Percentiles rank a stretch among this genome's conserved stretches.
Evolutionary conservation across 2,888 invertebrate genomes (phyloP).

Genomic region (Oscheius sp.): DNA sequence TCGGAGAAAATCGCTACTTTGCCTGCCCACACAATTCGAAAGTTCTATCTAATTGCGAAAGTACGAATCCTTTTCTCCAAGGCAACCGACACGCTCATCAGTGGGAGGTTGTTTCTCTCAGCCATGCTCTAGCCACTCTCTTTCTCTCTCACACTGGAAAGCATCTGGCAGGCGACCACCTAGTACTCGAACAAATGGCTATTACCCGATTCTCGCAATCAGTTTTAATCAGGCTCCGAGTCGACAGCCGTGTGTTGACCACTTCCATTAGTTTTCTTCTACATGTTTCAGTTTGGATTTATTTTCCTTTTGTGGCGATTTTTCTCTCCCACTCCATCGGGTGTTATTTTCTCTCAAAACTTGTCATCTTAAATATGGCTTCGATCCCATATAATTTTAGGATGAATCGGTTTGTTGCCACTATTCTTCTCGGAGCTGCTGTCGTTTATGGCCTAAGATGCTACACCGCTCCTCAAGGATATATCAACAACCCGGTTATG

Average conservation of each 20-base stretch:
- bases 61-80: slow-evolving; percentile 1
- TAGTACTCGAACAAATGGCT: background rate
- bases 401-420: background rate
- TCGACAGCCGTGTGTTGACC: background rate
- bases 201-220: background rate
- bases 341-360: background rate
- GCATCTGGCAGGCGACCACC: slow-evolving; percentile 1
- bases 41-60: background rate
- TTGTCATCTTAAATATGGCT: background rate
- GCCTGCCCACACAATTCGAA: background rate
- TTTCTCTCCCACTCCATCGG: background rate
- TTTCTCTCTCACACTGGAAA: background rate
- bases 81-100: too few species aligned
- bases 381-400: background rate
- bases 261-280: background rate
- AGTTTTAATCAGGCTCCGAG: background rate
- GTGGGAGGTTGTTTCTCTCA: too few species aligned
- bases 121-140: background rate
- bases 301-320: background rate
- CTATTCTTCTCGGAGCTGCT: background rate
- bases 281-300: background rate
- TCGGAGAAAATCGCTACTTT: slow-evolving; percentile 4
- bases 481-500: background rate
- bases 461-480: background rate
- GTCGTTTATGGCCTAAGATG: background rate